Base-by-base conservation (phyloP, 2,113 vertebrate genomes). In the Gasterosteus nipponicus region DNA sequence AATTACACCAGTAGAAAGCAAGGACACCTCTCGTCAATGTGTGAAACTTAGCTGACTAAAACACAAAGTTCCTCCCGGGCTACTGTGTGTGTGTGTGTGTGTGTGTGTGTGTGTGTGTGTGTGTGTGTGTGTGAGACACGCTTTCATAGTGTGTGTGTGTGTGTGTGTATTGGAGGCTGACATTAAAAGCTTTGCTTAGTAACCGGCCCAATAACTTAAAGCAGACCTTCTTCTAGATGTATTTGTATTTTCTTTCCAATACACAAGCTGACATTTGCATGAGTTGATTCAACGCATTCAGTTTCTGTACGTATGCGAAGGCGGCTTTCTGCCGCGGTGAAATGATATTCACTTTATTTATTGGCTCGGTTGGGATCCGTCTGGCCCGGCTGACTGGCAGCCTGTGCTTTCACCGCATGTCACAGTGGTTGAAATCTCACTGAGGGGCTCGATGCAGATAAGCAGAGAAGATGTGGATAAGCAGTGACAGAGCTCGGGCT, bases 1-100 rank as follows among this genome's bases (percentile, higher is more conserved):
- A 99, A 99, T 99, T 96, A 97, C 96, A 95, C 94, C 94, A 94
- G 95, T 94, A 93, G 86, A 91, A 87, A 89, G 84, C 83, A 82
- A 86, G 74, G 87, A 89, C 90, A 87, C 88, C 88, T 89, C 84
- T 72, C 76, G 78, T 80, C 78, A 10, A 91, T 41, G 91, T 92
- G 91, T 90, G 90, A 92, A 91, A 90, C 86, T 86, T 87, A 88
- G 87, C 87, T 84, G 75, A 85, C 89, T 90, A 88, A 90, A 89
- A 88, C 85, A 86, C 84, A 60, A 88, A 87, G 72, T 88, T 76
- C 80, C 63, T 81, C 71, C 59, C 70, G 22, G 78, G 69, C 56
- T 68, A 7, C 53, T 73, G 4, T 29, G 5, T 77, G 19, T 77
- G 31, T 74, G n/a, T 73, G 38, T 69, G 9, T 49, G 49, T 71